Percentiles rank a stretch among this genome's conserved stretches.
These are phyloP conservation scores for Pygmarrhopalites habei DNA, from an alignment of 1,140 invertebrate species.

Conservation along the genomic window DNA sequence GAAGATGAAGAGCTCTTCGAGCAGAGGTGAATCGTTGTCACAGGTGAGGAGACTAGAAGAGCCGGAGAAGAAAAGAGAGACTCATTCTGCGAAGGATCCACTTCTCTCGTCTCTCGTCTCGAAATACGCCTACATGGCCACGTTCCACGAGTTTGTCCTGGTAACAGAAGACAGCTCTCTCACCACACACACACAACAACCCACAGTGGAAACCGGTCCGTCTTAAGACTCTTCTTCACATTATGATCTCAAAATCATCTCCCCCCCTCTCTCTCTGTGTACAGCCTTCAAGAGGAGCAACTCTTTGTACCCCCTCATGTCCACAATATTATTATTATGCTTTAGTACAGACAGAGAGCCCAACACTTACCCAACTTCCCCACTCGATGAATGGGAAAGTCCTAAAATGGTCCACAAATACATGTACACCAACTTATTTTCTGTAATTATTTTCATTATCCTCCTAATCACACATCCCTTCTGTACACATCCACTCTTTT, in stretches of 20 bases:
- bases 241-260: neutral
- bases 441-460: no score
- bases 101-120: slow-evolving; percentile 12
- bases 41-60: slow-evolving; percentile 5
- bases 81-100: slow-evolving; percentile 9
- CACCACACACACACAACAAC: no score
- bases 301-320: slow-evolving; percentile 7
- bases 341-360: no score
- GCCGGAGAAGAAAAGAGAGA: neutral
- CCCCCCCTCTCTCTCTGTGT: neutral
- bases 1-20: slow-evolving; percentile 14
- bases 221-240: neutral
- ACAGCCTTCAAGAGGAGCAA: neutral
- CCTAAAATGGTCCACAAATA: no score
- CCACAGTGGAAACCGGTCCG: no score
- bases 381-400: no score
- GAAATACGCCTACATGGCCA: slow-evolving; percentile 30
- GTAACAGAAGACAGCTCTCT: no score
- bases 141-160: slow-evolving; percentile 21
- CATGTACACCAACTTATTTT: no score
- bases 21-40: slow-evolving; percentile 11
- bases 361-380: no score
- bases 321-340: no score
- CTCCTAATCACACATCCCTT: no score
- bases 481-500: no score